Percentiles rank a stretch among this genome's conserved stretches.
Evolutionary conservation across 1,140 invertebrate genomes (phyloP).

Genomic region (Calliopsis andreniformis): DNA sequence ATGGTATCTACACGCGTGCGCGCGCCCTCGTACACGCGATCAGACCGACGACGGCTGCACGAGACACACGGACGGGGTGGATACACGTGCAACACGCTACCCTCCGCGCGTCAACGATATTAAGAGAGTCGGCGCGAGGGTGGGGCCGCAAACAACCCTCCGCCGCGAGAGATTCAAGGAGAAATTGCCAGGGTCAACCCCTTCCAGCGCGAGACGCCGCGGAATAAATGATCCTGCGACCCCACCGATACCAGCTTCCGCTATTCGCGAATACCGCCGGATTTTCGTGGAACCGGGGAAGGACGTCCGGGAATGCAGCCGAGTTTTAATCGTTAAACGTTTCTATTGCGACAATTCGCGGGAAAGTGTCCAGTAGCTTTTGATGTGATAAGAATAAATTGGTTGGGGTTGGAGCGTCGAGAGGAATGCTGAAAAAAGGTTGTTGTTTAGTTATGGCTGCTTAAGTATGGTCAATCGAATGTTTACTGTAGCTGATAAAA

Average conservation of each 20-base stretch:
- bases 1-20: background rate
- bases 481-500: too few species aligned
- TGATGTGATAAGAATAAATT: too few species aligned
- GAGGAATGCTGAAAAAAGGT: too few species aligned
- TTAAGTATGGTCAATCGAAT: too few species aligned
- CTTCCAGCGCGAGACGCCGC: slow-evolving; percentile 35
- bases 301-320: background rate
- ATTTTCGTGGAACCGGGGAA: background rate
- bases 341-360: background rate
- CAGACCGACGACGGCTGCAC: background rate
- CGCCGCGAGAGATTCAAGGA: slow-evolving; percentile 52
- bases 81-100: slow-evolving; percentile 44
- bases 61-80: slow-evolving; percentile 1
- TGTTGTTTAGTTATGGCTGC: too few species aligned
- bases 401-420: too few species aligned
- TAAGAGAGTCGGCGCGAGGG: slow-evolving; percentile 42
- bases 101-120: slow-evolving; percentile 66
- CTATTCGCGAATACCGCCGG: background rate
- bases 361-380: background rate
- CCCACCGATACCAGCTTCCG: background rate
- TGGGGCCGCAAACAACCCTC: slow-evolving; percentile 51
- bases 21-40: background rate
- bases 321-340: background rate
- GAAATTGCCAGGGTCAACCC: slow-evolving; percentile 66
- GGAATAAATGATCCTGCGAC: slow-evolving; percentile 50